Conservation (phyloP, 1,140 invertebrate genomes). For the Thaumatotibia leucotreta region DNA sequence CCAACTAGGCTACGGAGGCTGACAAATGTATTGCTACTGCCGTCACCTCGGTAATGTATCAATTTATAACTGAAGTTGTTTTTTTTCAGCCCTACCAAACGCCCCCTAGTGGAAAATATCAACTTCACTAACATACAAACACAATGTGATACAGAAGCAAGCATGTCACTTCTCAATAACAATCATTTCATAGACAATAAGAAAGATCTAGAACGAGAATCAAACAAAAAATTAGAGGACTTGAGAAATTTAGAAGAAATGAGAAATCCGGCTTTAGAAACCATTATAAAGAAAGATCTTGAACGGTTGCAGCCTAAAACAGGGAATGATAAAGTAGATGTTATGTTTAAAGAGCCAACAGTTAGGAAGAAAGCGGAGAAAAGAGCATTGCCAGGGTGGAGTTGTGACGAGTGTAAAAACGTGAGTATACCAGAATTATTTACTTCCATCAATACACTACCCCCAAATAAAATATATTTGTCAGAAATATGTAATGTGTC, state of each 20-base stretch:
- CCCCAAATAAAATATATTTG: too few relatives aligned
- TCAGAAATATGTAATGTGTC: too few relatives aligned
- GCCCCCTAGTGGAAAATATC: constrained; percentile 44
- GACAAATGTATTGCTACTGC: too few relatives aligned
- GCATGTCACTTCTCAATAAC: constrained; percentile 35
- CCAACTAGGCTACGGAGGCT: too few relatives aligned
- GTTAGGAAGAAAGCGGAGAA: constrained; percentile 55
- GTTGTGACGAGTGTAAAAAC: constrained; percentile 62
- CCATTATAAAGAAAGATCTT: not conserved
- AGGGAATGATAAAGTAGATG: constrained; percentile 23
- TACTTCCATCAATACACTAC: too few relatives aligned
- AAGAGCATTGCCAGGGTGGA: constrained; percentile 58
- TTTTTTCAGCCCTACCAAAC: constrained; percentile 45
- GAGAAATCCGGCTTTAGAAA: not conserved
- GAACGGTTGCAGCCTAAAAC: not conserved
- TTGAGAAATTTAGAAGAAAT: not conserved
- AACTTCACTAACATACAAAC: constrained; percentile 35
- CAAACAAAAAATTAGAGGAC: not conserved
- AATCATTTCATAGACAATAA: constrained; percentile 16
- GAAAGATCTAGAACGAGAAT: not conserved
- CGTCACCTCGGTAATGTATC: too few relatives aligned
- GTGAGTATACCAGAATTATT: constrained; percentile 32
- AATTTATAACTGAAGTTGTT: too few relatives aligned
- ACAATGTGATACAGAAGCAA: constrained; percentile 27
- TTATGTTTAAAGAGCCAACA: constrained; percentile 49